Evolutionary conservation across 1,140 invertebrate genomes (phyloP), one percentile per base, ranked within the genome.

Genomic region (Coptotermes formosanus): DNA sequence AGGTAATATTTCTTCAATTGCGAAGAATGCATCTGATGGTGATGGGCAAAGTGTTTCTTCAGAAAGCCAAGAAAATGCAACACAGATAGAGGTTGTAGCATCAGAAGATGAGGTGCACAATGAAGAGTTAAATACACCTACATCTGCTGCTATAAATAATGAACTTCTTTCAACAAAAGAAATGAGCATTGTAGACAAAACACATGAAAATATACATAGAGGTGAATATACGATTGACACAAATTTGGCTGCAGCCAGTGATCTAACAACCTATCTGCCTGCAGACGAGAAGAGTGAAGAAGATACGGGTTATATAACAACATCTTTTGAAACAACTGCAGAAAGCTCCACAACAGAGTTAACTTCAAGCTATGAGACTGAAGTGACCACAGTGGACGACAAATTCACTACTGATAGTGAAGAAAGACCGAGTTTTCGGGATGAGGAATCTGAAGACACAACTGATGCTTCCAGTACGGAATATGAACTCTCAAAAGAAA

Each of bases 301-400:
- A 11, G 64, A 9, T 75, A 11, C n/a, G 3, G 64, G 64, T 75
- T 8, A n/a, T 9, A 30, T 30, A 14, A 75, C 19, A 75, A 14
- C 0, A 30, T 30, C 64, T 25, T 9, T n/a, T 75, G 83, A 84
- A 84, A 84, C n/a, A 8, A 55, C 52, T 55, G 9, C 83, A 23
- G 83, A 84, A 55, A 8, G 19, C 52, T 19, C 59, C 11, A 84
- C 83, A 45, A 55, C 83, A 38, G 48, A 84, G 45, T 32, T 84
- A 45, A 84, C 83, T 30, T 19, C 48, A 25, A 30, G n/a, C 4
- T 30, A 75, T 75, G n/a, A 75, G 14, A 30, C 64, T 2, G 64
- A 75, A 75, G 7, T 30, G 1, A 75, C n/a, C 2, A 30, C 64
- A 30, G 64, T 2, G 30, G 16, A 55, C 4, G 4, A 1, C 19